Percentiles rank a stretch among this genome's conserved stretches.
These are phyloP conservation scores for Zosterops hypoxanthus DNA, from an alignment of 2,113 vertebrate species.

Conservation along the genomic window DNA sequence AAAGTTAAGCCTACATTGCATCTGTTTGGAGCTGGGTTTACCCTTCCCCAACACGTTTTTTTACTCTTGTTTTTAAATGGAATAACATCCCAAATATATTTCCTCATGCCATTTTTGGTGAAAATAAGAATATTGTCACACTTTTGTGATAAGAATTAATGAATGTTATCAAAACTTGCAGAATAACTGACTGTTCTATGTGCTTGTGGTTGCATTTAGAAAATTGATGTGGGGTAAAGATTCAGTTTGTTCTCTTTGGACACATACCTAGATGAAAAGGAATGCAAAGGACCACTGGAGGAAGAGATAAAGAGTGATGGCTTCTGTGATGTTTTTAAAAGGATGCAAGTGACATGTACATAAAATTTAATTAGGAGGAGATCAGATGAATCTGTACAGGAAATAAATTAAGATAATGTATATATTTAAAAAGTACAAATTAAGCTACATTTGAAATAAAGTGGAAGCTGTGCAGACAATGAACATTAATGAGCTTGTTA, in stretches of 20 bases:
- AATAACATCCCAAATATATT: background rate
- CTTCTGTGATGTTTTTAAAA: background rate
- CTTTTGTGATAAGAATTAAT: background rate
- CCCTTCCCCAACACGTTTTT: background rate
- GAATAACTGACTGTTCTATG: background rate
- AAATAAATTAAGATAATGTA: background rate
- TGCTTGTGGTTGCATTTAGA: background rate
- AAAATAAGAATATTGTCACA: background rate
- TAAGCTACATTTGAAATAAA: background rate
- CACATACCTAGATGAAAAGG: background rate
- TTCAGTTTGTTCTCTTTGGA: background rate
- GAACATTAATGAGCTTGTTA: background rate
- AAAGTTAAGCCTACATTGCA: fast-evolving
- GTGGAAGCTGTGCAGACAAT: background rate
- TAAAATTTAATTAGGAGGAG: background rate
- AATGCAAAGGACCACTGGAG: background rate
- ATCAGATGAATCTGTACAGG: background rate
- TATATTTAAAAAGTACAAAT: background rate
- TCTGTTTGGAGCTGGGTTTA: background rate
- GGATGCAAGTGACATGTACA: background rate
- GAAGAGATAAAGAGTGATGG: background rate
- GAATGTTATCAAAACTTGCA: background rate
- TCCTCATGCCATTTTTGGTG: background rate
- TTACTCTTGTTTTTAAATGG: background rate
- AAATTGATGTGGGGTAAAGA: background rate